Evolutionary conservation across 1,140 invertebrate genomes (phyloP).

Genomic region (Arctopsyche grandis): DNA sequence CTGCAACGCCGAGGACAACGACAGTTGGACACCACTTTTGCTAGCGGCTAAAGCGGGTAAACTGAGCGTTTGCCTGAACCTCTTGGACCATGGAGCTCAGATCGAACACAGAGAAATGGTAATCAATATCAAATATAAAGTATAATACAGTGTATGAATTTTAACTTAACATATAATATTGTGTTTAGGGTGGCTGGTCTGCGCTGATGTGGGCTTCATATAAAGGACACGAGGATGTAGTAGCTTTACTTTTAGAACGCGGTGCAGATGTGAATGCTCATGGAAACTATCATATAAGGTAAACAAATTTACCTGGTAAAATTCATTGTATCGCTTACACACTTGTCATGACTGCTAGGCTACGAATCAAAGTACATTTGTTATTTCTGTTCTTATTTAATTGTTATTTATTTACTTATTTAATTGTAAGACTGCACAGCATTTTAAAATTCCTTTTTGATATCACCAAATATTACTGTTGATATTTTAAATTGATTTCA

Average conservation of each 20-base stretch:
- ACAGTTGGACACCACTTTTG: conserved; percentile 92
- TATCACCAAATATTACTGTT: too few relatives aligned
- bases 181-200: conserved; percentile 91
- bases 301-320: conserved; percentile 28
- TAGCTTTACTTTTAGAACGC: conserved; percentile 82
- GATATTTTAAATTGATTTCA: too few relatives aligned
- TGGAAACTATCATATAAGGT: conserved; percentile 94
- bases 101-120: conserved; percentile 95
- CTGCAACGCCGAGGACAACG: conserved; percentile 89
- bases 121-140: conserved; percentile 55
- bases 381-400: too few relatives aligned
- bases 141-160: neutral
- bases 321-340: neutral
- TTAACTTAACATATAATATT: conserved; percentile 13
- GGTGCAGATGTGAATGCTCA: conserved; percentile 95
- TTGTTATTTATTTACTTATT: too few relatives aligned
- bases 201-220: conserved; percentile 98
- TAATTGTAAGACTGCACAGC: too few relatives aligned
- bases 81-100: conserved; percentile 87
- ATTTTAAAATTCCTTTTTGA: too few relatives aligned
- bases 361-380: too few relatives aligned
- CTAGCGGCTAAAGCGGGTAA: conserved; percentile 92
- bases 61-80: conserved; percentile 80
- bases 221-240: conserved; percentile 86
- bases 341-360: too few relatives aligned